Base-by-base conservation (phyloP, 2,797 vertebrate species). In the Cirrhinus mrigala region DNA sequence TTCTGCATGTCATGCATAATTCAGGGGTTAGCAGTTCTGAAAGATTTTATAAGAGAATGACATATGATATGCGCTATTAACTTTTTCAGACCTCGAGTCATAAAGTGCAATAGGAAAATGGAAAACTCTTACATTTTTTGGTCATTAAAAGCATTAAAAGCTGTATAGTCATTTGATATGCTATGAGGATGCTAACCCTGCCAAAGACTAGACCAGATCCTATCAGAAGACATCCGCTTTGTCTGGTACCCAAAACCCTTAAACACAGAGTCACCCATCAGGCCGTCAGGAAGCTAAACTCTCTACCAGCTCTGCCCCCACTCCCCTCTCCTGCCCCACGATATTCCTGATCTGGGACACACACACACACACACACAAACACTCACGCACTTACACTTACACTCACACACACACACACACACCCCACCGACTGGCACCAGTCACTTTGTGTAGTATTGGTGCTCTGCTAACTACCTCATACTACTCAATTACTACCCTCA, bases 1-100 rank as follows among this genome's bases (percentile, higher is more conserved):
- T 56, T 44, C 20, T 56, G 74, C 52, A 69, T 18, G 14, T 78
- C 83, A 84, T 79, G 66, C 40, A 84, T 70, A 58, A 84, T 79
- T 48, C 52, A 79, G 46, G 27, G 40, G 4, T 46, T 22, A 46
- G n/a, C 3, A 20, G 58, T 54, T 68, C 50, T 22, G 33, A 77
- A 52, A 70, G 75, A 78, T 78, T 69, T 20, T 37, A 4, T 24
- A 24, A 77, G 62, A 56, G 74, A 77, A 46, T 58, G 54, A 60
- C 20, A 82, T 22, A 82, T 24, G 81, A 82, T 71, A 58, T 58
- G 9, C 2, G 52, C 11, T n/a, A 69, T 16, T 69, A 69, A 37
- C 52, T 37, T 58, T 56, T 24, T 80, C 24, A 52, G 44, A 33
- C 16, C 62, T 48, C 8, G 48, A 52, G 27, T 66, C 18, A 81